Conservation (phyloP, 2,888 invertebrate species). For the Dolichomitus sp. region DNA sequence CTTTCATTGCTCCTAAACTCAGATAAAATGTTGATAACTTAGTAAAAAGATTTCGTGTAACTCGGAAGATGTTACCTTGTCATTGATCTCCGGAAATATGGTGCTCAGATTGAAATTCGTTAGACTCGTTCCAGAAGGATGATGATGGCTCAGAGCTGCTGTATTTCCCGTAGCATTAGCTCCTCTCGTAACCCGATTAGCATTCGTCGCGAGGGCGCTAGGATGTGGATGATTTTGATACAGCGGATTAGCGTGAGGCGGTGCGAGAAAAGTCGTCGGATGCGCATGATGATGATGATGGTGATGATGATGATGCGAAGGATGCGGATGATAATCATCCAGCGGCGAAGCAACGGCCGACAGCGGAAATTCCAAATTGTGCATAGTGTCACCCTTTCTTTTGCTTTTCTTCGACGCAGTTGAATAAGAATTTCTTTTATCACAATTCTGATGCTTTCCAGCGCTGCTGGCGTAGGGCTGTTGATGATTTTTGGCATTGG, state of each 20-base stretch:
- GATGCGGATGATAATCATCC: conserved; percentile 80
- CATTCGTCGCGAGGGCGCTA: conserved; percentile 74
- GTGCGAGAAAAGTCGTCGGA: conserved; percentile 60
- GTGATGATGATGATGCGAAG: conserved; percentile 73
- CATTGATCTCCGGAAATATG: conserved; percentile 94
- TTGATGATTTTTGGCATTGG: conserved; percentile 75
- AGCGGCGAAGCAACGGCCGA: conserved; percentile 81
- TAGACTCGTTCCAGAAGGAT: conserved; percentile 87
- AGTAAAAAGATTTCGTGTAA: background rate
- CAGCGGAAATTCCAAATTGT: conserved; percentile 83
- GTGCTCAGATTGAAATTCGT: conserved; percentile 94
- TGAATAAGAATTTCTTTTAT: conserved; percentile 79
- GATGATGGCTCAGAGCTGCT: conserved; percentile 80
- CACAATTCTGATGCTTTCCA: conserved; percentile 82
- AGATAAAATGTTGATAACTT: background rate
- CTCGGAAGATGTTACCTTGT: conserved; percentile 85
- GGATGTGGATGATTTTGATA: conserved; percentile 83
- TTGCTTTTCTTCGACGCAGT: conserved; percentile 81
- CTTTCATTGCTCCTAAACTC: background rate
- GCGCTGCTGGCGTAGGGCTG: conserved; percentile 72
- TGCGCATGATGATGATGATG: conserved; percentile 52
- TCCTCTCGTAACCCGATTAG: conserved; percentile 74
- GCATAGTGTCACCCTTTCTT: conserved; percentile 78
- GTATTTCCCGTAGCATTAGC: conserved; percentile 74
- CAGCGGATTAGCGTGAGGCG: conserved; percentile 78